phyloP scores from a whole-genome alignment of 2,888 invertebrate species.

The Ormyrus nitidulus region DNA sequence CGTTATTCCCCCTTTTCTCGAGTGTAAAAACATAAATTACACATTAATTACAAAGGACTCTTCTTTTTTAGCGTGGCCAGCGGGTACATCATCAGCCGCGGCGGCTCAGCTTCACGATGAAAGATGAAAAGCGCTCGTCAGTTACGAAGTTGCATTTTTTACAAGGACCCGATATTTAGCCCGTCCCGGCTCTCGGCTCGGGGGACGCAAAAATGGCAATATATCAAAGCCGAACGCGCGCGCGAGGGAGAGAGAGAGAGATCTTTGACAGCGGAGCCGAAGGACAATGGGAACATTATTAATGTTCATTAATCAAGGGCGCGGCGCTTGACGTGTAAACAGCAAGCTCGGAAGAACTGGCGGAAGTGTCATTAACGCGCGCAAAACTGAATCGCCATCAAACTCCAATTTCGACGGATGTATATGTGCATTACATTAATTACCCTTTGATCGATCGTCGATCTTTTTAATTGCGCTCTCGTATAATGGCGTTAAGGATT shows the following conservation, averaged over 20 bases:
- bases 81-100: too few relatives aligned
- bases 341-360: conserved; percentile 17
- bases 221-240: conserved; percentile 58
- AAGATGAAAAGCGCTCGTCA: conserved; percentile 54
- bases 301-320: conserved; percentile 68
- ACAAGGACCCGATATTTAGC: conserved; percentile 51
- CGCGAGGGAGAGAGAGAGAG: background rate
- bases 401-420: conserved; percentile 49
- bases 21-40: too few relatives aligned
- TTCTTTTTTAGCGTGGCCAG: too few relatives aligned
- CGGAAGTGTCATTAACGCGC: conserved; percentile 55
- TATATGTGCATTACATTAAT: conserved; percentile 30
- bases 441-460: conserved; percentile 31
- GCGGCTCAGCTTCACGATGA: too few relatives aligned
- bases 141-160: conserved; percentile 61
- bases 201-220: conserved; percentile 62
- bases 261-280: conserved; percentile 16
- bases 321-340: conserved; percentile 44
- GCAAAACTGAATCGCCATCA: conserved; percentile 49
- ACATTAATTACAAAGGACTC: too few relatives aligned
- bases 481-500: too few relatives aligned
- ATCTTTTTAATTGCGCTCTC: background rate
- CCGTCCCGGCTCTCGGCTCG: too few relatives aligned
- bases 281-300: conserved; percentile 63
- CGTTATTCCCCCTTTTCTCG: too few relatives aligned